Evolutionary conservation across 1,140 invertebrate genomes (phyloP).

Genomic region (Onthophagus taurus): DNA sequence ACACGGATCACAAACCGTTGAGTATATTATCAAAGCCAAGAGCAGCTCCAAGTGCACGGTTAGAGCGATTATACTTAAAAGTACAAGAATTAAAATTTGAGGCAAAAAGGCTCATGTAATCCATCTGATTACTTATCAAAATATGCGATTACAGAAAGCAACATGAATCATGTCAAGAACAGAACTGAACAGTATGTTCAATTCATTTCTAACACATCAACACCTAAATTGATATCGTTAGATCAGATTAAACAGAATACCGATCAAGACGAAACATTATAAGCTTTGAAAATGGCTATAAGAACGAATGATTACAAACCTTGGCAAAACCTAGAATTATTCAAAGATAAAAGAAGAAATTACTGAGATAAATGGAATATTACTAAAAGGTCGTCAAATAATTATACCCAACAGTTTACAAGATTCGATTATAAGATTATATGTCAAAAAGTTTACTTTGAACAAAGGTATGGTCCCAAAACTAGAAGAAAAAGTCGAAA

Average conservation of each 20-base stretch:
- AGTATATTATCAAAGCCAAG: not conserved
- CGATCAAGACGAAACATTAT: conserved; percentile 9
- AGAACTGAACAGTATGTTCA: no score
- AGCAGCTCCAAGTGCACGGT: not conserved
- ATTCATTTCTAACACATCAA: no score
- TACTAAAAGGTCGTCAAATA: conserved; percentile 17
- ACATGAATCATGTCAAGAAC: no score
- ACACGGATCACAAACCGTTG: not conserved
- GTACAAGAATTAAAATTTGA: no score
- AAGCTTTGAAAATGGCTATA: conserved; percentile 5
- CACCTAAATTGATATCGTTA: no score
- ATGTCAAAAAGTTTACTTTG: conserved; percentile 24
- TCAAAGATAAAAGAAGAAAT: conserved; percentile 11
- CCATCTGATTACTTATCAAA: no score
- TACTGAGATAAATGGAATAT: not conserved
- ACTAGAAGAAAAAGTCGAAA: conserved; percentile 26
- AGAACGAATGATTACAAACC: not conserved
- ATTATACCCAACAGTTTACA: conserved; percentile 36
- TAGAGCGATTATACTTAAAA: no score
- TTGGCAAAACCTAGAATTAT: conserved; percentile 8
- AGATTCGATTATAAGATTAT: conserved; percentile 16
- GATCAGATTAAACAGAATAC: no score
- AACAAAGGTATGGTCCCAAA: conserved; percentile 29
- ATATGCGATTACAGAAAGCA: no score
- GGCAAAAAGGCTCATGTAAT: no score